These are phyloP conservation scores for Valencia hispanica DNA, from an alignment of 2,797 vertebrate species.

Conservation along the genomic window DNA sequence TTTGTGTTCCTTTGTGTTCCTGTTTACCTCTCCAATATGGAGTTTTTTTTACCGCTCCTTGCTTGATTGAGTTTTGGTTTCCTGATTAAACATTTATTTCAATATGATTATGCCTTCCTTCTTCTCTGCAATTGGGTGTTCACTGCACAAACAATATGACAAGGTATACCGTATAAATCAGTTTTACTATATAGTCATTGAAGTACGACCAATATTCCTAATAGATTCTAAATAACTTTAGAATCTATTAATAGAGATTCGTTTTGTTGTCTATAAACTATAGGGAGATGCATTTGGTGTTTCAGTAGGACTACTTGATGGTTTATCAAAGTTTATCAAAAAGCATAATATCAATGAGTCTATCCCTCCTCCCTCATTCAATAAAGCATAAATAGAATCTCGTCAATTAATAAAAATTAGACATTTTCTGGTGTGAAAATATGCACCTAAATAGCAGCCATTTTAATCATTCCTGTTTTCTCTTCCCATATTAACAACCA, in stretches of 20 bases:
- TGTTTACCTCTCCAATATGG: not conserved
- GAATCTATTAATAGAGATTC: not conserved
- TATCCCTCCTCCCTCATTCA: constrained; percentile 47
- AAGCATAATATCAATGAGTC: constrained; percentile 6
- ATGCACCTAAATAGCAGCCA: constrained; percentile 36
- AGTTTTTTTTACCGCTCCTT: not conserved
- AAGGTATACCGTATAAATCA: not conserved
- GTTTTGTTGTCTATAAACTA: not conserved
- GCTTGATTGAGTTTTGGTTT: not conserved
- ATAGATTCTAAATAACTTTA: too few relatives aligned
- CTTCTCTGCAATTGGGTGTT: not conserved
- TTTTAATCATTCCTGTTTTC: constrained; percentile 48
- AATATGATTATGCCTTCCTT: not conserved
- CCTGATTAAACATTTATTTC: not conserved
- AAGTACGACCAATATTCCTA: not conserved
- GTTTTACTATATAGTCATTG: not conserved
- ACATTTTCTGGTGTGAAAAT: constrained; percentile 36
- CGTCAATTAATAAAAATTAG: constrained; percentile 35
- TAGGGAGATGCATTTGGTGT: not conserved
- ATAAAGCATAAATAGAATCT: constrained; percentile 58
- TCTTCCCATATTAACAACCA: constrained; percentile 47
- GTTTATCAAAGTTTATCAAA: constrained; percentile 30
- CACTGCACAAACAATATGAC: not conserved
- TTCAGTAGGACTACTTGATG: constrained; percentile 18
- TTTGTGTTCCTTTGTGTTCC: not conserved